A percentile compares a stretch with the other conserved stretches of the same genome.
Conservation (phyloP, 2,888 invertebrate genomes). For the Polyommatus iphigenia region DNA sequence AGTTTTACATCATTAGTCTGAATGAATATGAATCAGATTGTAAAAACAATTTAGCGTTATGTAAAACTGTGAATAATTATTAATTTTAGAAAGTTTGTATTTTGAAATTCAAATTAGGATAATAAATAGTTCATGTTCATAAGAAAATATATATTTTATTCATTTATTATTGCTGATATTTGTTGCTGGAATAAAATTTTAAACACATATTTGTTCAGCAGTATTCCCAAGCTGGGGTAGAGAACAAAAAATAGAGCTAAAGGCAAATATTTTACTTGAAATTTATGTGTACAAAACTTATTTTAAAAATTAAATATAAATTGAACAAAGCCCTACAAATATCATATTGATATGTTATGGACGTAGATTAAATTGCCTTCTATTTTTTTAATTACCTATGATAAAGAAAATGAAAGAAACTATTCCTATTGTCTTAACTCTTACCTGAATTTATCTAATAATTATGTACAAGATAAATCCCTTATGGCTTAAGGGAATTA, state of each 20-base stretch:
- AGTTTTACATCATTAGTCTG: background rate
- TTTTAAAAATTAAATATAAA: background rate
- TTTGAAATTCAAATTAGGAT: background rate
- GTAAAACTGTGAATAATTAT: conserved; percentile 5
- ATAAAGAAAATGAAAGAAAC: too few relatives aligned
- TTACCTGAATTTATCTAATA: too few relatives aligned
- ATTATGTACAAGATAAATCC: too few relatives aligned
- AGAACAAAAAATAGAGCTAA: background rate
- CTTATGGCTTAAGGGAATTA: too few relatives aligned
- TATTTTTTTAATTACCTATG: too few relatives aligned
- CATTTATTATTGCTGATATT: background rate
- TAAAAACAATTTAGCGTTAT: background rate
- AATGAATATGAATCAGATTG: conserved; percentile 1
- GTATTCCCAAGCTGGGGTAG: conserved; percentile 9
- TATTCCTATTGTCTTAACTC: too few relatives aligned
- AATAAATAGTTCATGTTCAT: background rate
- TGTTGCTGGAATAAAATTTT: conserved; percentile 1
- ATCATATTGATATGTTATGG: too few relatives aligned
- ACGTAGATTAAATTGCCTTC: too few relatives aligned
- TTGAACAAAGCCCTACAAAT: too few relatives aligned
- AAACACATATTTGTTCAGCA: background rate
- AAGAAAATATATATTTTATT: background rate
- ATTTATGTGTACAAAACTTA: background rate
- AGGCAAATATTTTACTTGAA: background rate
- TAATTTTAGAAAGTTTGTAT: conserved; percentile 10